Conservation (phyloP, 2,888 invertebrate genomes). For the Calameuta filiformis region DNA sequence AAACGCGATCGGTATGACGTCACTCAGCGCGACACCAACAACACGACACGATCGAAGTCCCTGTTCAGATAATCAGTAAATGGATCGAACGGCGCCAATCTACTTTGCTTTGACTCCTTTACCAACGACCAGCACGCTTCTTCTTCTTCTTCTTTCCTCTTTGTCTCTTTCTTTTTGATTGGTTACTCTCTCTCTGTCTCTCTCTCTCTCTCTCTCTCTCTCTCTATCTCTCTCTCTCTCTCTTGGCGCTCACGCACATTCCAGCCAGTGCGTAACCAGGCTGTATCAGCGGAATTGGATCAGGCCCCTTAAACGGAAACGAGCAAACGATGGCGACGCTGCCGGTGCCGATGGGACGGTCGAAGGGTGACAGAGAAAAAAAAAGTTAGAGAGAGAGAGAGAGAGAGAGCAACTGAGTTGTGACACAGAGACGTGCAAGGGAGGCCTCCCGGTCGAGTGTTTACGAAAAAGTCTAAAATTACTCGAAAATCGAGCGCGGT, state of each 20-base stretch:
- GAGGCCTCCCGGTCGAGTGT: conserved; percentile 3
- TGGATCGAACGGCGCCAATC: conserved; percentile 22
- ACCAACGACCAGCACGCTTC: background rate
- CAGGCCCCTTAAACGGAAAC: background rate
- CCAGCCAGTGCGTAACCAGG: background rate
- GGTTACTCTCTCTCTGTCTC: no score
- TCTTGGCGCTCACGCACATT: background rate
- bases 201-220: background rate
- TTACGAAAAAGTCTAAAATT: conserved; percentile 24
- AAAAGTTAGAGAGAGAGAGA: background rate
- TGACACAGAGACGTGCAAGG: conserved; percentile 10
- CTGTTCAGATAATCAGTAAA: conserved; percentile 16
- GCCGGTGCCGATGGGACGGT: no score
- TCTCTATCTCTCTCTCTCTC: background rate
- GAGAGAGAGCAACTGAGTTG: background rate
- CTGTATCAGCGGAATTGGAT: background rate
- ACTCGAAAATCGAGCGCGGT: conserved; percentile 27
- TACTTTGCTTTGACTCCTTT: conserved; percentile 12
- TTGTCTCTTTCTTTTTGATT: background rate
- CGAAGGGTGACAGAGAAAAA: background rate
- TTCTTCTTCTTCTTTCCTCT: background rate
- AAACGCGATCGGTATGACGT: conserved; percentile 1
- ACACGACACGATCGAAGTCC: conserved; percentile 3
- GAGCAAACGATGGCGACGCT: background rate
- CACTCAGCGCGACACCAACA: background rate